Conservation (phyloP, 2,113 vertebrate species). For the Lepisosteus osseus region DNA sequence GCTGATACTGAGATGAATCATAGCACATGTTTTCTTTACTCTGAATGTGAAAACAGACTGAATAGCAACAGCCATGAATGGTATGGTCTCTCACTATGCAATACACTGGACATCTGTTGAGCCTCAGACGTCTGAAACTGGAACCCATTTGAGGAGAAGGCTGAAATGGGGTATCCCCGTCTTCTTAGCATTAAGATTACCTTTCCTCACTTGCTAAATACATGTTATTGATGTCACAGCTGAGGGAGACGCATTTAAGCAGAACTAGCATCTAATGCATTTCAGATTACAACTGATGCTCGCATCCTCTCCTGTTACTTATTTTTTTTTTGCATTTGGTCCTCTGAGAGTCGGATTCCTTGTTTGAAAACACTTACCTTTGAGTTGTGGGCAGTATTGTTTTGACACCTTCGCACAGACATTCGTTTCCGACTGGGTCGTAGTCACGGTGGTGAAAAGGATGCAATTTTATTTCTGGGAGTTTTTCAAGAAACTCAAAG, state of each 20-base stretch:
- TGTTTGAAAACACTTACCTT: slow-evolving; percentile 39
- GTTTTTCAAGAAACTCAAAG: too few relatives aligned
- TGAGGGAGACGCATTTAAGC: slow-evolving; percentile 46
- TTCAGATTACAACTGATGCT: slow-evolving; percentile 42
- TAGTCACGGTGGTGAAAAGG: too few relatives aligned
- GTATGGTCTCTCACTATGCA: too few relatives aligned
- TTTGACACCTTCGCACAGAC: background rate
- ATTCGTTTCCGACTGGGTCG: too few relatives aligned
- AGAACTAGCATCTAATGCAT: slow-evolving; percentile 37
- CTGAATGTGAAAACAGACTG: too few relatives aligned
- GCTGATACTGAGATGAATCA: background rate
- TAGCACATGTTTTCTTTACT: background rate
- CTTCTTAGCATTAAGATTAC: background rate
- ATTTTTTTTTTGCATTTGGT: slow-evolving; percentile 39
- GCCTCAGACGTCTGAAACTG: too few relatives aligned
- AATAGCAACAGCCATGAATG: too few relatives aligned
- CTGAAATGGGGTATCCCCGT: slow-evolving; percentile 11
- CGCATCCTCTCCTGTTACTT: slow-evolving; percentile 43
- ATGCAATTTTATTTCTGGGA: too few relatives aligned
- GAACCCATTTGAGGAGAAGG: too few relatives aligned
- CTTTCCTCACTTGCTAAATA: slow-evolving; percentile 15
- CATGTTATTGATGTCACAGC: slow-evolving; percentile 23
- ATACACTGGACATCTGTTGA: too few relatives aligned
- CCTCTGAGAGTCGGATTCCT: slow-evolving; percentile 23
- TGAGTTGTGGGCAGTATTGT: slow-evolving; percentile 17